Percentiles rank a stretch among this genome's conserved stretches.
These are phyloP conservation scores for Dicranocentrus wangi DNA, from an alignment of 2,888 invertebrate species.

Conservation along the genomic window DNA sequence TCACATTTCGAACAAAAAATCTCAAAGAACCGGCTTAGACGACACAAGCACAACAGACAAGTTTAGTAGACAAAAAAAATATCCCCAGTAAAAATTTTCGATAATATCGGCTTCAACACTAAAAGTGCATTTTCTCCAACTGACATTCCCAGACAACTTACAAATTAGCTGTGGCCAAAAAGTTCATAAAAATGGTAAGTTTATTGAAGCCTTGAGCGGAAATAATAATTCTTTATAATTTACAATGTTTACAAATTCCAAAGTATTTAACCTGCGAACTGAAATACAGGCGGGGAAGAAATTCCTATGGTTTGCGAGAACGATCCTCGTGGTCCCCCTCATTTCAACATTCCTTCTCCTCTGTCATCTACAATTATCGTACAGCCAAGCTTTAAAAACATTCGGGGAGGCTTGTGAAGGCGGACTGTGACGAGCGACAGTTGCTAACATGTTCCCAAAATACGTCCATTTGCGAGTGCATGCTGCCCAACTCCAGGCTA, in stretches of 20 bases:
- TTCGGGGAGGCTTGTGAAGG: conserved; percentile 60
- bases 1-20: not conserved
- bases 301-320: conserved; percentile 1
- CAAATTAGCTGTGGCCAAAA: conserved; percentile 29
- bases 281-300: conserved; percentile 5
- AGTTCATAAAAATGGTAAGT: conserved; percentile 48
- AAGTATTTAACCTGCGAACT: not conserved
- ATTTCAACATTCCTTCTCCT: not conserved
- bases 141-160: conserved; percentile 10
- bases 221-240: conserved; percentile 37
- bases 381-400: conserved; percentile 53
- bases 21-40: conserved; percentile 1
- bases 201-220: conserved; percentile 21
- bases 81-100: no score
- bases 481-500: conserved; percentile 58
- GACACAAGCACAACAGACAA: not conserved
- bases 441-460: conserved; percentile 56
- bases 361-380: conserved; percentile 38
- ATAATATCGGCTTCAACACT: no score
- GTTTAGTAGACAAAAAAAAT: not conserved
- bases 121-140: not conserved
- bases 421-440: conserved; percentile 65
- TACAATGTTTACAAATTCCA: conserved; percentile 41
- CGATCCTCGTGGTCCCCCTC: not conserved
- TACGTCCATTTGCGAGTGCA: conserved; percentile 61